These are phyloP conservation scores for Heteronetta atricapilla DNA, from an alignment of 2,113 vertebrate species.

Conservation along the genomic window DNA sequence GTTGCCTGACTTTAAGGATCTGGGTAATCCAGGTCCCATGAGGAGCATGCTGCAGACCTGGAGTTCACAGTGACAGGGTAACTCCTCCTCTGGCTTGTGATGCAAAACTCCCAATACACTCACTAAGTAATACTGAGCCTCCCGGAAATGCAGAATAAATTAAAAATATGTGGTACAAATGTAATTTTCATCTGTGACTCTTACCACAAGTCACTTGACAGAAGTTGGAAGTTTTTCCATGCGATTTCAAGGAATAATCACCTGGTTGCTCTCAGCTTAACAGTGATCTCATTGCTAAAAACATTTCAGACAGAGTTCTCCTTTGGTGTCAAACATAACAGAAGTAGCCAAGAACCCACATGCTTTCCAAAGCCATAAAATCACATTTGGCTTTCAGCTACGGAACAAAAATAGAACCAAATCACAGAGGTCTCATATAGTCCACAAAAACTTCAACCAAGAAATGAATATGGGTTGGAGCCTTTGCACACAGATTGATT, in stretches of 20 bases:
- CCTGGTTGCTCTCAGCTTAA: not conserved
- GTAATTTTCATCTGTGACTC: not conserved
- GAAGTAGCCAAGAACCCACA: slow-evolving; percentile 20
- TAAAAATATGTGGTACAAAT: not conserved
- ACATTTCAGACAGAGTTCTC: slow-evolving; percentile 7
- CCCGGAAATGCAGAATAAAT: slow-evolving; percentile 7
- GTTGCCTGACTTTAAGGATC: not conserved
- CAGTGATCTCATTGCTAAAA: slow-evolving; percentile 19
- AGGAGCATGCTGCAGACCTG: not conserved
- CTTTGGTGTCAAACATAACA: not conserved
- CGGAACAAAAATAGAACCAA: slow-evolving; percentile 41
- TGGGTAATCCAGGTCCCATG: not conserved
- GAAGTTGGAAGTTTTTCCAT: slow-evolving; percentile 21
- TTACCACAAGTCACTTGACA: not conserved
- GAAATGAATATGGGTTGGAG: not conserved
- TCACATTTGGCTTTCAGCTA: not conserved
- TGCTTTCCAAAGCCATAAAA: slow-evolving; percentile 33
- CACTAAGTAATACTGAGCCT: not conserved
- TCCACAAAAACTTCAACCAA: slow-evolving; percentile 9
- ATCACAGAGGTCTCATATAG: slow-evolving; percentile 26
- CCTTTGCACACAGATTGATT: not conserved
- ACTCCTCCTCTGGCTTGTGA: not conserved
- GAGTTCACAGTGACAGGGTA: not conserved
- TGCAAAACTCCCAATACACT: not conserved
- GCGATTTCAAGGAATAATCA: slow-evolving; percentile 34